A percentile compares a stretch with the other conserved stretches of the same genome.
phyloP scores from a whole-genome alignment of 2,888 invertebrate genomes.

The Anoncus sp. region DNA sequence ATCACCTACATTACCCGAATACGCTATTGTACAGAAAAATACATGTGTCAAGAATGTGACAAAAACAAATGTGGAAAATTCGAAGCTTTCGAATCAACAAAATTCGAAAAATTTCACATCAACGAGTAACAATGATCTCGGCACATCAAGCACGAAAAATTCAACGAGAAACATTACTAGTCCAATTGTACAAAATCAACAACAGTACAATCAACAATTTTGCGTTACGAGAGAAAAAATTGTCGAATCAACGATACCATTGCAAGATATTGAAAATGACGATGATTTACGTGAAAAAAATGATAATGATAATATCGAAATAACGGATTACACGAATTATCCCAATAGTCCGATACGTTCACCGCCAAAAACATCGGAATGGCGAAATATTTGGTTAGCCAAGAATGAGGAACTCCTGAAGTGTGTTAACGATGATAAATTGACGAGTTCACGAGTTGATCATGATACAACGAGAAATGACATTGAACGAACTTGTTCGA shows the following conservation, averaged over 20 bases:
- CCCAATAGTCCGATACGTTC: slow-evolving; percentile 73
- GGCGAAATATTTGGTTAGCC: slow-evolving; percentile 80
- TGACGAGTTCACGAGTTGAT: slow-evolving; percentile 66
- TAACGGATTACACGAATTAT: slow-evolving; percentile 72
- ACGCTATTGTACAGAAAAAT: slow-evolving; percentile 80
- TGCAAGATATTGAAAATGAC: slow-evolving; percentile 69
- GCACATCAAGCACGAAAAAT: slow-evolving; percentile 47
- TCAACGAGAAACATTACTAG: slow-evolving; percentile 69
- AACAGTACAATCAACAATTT: slow-evolving; percentile 32
- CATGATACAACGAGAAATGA: slow-evolving; percentile 66
- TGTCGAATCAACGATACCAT: slow-evolving; percentile 32
- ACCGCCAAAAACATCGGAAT: slow-evolving; percentile 79
- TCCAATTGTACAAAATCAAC: slow-evolving; percentile 63
- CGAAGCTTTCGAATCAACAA: slow-evolving; percentile 42
- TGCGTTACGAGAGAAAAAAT: slow-evolving; percentile 42
- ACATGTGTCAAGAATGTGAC: slow-evolving; percentile 49
- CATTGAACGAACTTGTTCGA: slow-evolving; percentile 72
- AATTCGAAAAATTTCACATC: slow-evolving; percentile 36
- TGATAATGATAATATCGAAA: slow-evolving; percentile 71
- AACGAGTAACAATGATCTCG: slow-evolving; percentile 61
- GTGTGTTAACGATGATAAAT: slow-evolving; percentile 73
- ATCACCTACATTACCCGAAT: slow-evolving; percentile 73
- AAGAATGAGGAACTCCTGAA: slow-evolving; percentile 79
- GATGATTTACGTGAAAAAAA: slow-evolving; percentile 61
- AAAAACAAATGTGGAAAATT: slow-evolving; percentile 47